Conservation (phyloP, 2,888 invertebrate species). For the Belgica antarctica region DNA sequence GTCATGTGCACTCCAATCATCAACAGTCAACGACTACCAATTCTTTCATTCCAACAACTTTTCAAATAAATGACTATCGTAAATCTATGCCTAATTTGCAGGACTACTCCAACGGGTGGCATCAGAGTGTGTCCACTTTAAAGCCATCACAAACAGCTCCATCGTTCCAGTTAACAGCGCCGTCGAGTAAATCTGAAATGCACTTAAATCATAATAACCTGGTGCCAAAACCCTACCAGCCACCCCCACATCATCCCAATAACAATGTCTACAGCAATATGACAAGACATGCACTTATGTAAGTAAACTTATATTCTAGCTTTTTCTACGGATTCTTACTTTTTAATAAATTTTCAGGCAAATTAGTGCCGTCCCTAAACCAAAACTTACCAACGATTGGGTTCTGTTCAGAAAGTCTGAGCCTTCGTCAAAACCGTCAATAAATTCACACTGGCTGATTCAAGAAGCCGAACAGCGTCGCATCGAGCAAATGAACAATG, state of each 20-base stretch:
- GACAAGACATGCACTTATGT: conserved; percentile 68
- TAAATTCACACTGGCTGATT: conserved; percentile 87
- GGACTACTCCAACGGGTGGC: not conserved
- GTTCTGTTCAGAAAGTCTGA: conserved; percentile 58
- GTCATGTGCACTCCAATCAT: conserved; percentile 51
- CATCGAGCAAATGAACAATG: conserved; percentile 58
- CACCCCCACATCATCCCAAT: not conserved
- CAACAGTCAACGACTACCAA: not conserved
- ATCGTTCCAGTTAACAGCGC: conserved; percentile 51
- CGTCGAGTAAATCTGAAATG: conserved; percentile 36
- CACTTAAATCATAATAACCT: conserved; percentile 24
- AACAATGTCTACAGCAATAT: conserved; percentile 55
- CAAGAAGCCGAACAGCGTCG: conserved; percentile 88
- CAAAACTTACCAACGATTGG: conserved; percentile 64
- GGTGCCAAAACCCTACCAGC: conserved; percentile 24
- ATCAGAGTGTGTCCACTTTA: not conserved
- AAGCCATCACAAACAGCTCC: conserved; percentile 61
- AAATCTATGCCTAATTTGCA: conserved; percentile 60
- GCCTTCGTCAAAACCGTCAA: conserved; percentile 64
- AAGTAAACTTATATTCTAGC: too few relatives aligned
- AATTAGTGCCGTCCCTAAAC: conserved; percentile 74
- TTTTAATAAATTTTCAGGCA: too few relatives aligned
- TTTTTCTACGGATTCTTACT: too few relatives aligned
- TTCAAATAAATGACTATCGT: conserved; percentile 55
- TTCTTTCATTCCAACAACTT: too few relatives aligned